Evolutionary conservation across 2,113 vertebrate species (phyloP).

Genomic region (Leuciscus idus): DNA sequence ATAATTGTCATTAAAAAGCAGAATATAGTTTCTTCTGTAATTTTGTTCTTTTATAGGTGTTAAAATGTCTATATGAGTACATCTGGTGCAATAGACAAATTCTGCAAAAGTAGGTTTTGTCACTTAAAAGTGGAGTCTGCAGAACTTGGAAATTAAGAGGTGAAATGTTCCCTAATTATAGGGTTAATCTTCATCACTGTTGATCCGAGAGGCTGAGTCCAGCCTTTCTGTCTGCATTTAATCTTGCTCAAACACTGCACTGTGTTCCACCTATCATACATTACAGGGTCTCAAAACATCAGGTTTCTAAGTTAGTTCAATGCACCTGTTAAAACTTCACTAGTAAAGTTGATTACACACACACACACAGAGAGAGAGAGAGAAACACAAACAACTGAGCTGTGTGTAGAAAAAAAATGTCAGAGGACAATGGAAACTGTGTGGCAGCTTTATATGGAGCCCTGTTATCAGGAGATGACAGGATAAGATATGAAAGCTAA

Average conservation of each 20-base stretch:
- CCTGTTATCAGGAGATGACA: slow-evolving; percentile 45
- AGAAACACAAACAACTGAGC: neutral
- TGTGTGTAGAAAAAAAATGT: slow-evolving; percentile 31
- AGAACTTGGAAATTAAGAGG: neutral
- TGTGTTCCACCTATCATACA: slow-evolving; percentile 8
- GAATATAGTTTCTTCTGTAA: neutral
- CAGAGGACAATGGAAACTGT: slow-evolving; percentile 51
- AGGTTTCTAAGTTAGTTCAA: neutral
- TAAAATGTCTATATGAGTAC: neutral
- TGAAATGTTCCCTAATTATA: neutral
- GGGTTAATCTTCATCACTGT: neutral
- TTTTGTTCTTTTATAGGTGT: neutral
- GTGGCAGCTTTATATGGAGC: slow-evolving; percentile 19
- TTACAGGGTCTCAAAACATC: slow-evolving; percentile 1
- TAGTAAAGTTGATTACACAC: neutral
- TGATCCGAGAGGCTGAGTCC: slow-evolving; percentile 2
- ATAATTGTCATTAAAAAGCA: neutral
- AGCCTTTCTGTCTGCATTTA: slow-evolving; percentile 21
- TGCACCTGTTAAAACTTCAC: slow-evolving; percentile 12
- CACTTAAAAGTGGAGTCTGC: neutral
- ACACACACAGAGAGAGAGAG: too few species aligned
- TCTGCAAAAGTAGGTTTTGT: neutral
- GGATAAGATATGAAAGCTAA: slow-evolving; percentile 42
- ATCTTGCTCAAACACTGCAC: slow-evolving; percentile 16
- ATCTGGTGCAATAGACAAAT: too few species aligned